phyloP scores from a whole-genome alignment of 2,888 invertebrate genomes.

The Leucozona laternaria region DNA sequence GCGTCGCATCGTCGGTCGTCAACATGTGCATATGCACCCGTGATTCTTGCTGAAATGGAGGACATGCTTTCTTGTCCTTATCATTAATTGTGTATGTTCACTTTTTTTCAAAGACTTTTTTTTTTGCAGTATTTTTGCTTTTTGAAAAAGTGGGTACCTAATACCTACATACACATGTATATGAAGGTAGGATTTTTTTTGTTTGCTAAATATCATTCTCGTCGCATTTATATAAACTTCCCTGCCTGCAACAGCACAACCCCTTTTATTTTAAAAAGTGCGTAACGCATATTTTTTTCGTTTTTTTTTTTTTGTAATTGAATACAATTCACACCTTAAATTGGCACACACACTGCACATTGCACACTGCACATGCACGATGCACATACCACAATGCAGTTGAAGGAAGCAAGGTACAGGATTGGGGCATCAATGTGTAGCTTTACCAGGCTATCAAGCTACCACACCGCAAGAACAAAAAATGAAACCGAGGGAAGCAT shows the following conservation, averaged over 20 bases:
- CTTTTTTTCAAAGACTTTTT: neutral
- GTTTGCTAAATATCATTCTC: slow-evolving; percentile 10
- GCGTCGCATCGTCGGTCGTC: neutral
- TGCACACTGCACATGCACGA: slow-evolving; percentile 14
- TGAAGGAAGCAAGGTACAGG: slow-evolving; percentile 12
- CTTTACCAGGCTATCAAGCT: slow-evolving; percentile 21
- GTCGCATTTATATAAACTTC: neutral
- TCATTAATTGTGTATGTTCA: slow-evolving; percentile 25
- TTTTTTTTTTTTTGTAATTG: slow-evolving; percentile 41
- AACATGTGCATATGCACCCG: slow-evolving; percentile 4
- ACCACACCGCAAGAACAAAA: slow-evolving; percentile 26
- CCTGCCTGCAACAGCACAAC: slow-evolving; percentile 14
- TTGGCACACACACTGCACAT: slow-evolving; percentile 40
- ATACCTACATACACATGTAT: neutral
- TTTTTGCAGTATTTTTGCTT: neutral
- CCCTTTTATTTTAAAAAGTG: slow-evolving; percentile 49
- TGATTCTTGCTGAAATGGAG: neutral
- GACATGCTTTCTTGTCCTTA: slow-evolving; percentile 22
- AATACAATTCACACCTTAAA: slow-evolving; percentile 71
- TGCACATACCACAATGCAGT: slow-evolving; percentile 20
- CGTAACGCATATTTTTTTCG: slow-evolving; percentile 64
- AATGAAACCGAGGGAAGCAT: slow-evolving; percentile 37
- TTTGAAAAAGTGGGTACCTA: neutral
- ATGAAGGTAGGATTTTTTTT: neutral
- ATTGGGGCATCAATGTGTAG: slow-evolving; percentile 9